Evolutionary conservation across 92 coral and sea anemone species (phyloP).

Genomic region (Porites rus): DNA sequence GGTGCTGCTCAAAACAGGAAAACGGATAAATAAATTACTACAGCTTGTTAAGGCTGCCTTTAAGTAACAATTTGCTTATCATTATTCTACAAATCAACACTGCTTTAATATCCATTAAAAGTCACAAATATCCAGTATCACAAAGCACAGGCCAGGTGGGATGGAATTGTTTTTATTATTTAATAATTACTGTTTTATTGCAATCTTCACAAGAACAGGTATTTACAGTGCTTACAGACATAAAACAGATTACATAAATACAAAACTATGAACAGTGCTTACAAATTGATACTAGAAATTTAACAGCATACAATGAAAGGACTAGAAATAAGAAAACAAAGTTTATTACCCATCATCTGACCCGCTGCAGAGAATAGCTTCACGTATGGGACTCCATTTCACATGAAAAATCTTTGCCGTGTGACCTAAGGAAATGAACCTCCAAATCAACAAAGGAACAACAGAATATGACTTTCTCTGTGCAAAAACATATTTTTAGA

Average conservation of each 20-base stretch:
- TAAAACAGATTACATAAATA: too few relatives aligned
- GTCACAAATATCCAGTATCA: neutral
- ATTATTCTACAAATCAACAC: too few relatives aligned
- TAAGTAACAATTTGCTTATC: neutral
- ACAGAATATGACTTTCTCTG: neutral
- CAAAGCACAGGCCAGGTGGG: too few relatives aligned
- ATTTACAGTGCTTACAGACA: too few relatives aligned
- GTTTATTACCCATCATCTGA: constrained; percentile 89
- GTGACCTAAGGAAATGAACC: constrained; percentile 66
- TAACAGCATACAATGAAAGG: too few relatives aligned
- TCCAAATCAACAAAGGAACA: neutral
- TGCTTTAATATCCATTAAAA: neutral
- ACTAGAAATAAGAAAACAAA: neutral
- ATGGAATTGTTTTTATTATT: too few relatives aligned
- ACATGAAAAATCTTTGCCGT: constrained; percentile 97
- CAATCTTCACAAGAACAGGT: too few relatives aligned
- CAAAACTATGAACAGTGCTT: too few relatives aligned
- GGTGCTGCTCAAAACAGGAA: constrained; percentile 63
- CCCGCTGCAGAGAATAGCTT: constrained; percentile 94
- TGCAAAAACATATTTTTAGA: neutral
- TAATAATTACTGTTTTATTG: too few relatives aligned
- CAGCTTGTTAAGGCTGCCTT: neutral
- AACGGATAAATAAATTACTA: neutral
- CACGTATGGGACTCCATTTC: constrained; percentile 97
- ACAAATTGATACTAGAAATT: too few relatives aligned